Evolutionary conservation across 2,113 vertebrate species (phyloP), one percentile per base, ranked within the genome.

Genomic region (Symphodus melops): DNA sequence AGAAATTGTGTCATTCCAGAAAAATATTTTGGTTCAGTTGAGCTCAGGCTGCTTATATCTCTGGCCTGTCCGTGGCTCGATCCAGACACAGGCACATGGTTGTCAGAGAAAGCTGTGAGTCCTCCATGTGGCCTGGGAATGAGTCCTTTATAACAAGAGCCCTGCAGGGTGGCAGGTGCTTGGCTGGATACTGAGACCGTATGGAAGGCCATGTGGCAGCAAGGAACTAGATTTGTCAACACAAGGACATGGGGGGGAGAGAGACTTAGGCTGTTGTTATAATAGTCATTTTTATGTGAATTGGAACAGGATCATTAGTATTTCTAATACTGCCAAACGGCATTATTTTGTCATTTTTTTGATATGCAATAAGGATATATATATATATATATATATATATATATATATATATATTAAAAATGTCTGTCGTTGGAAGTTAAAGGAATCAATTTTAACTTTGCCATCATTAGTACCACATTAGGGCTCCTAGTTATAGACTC

Each of bases 181-280:
- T 75, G 77, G 72, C 82, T 79, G 77, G 77, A 83, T 72, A 77
- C 65, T 20, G 0, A 49, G 23, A 74, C 73, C 64, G 61, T 82
- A 85, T 90, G 84, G 61, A 62, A 54, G 10, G 61, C 73, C 87
- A 83, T 83, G 87, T 85, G 87, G 81, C 74, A 69, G 51, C 64
- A 53, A 67, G 68, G 49, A 68, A 74, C 53, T 13, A 8, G 42
- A 48, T 63, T 70, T 77, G 42, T 55, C 36, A 64, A 72, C 36
- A 69, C 37, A 42, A 51, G 55, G 13, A 66, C 23, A 74, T 75
- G 1, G 28, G 28, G 28, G 28, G 1, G 1, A 3, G 28, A 33
- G 16, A 44, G 42, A 44, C 13, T 44, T 11, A 2, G 39, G 17
- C n/a, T 8, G 10, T 14, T n/a, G 44, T 16, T 11, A 41, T 11